A percentile compares a stretch with the other conserved stretches of the same genome.
Evolutionary conservation across 2,888 invertebrate genomes (phyloP).

Genomic region (Megaustenia siamemsis): DNA sequence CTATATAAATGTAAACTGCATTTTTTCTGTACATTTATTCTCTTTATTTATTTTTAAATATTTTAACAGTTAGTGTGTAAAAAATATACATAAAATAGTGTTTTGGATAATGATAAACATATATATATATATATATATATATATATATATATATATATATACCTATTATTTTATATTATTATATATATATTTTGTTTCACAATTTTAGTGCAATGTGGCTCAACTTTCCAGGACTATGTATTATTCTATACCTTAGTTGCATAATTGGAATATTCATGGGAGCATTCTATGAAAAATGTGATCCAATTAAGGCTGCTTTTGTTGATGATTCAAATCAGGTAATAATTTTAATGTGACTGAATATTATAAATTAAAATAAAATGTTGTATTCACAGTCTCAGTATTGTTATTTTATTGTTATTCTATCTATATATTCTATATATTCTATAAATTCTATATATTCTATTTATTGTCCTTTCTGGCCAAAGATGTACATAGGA

Average conservation of each 20-base stretch:
- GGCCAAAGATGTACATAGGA: no score
- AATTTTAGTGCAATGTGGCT: slow-evolving; percentile 86
- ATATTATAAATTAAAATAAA: no score
- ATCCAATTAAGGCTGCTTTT: slow-evolving; percentile 87
- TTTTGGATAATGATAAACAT: neutral
- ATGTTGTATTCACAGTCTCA: no score
- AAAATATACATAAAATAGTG: no score
- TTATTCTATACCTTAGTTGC: slow-evolving; percentile 90
- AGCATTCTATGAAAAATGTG: slow-evolving; percentile 89
- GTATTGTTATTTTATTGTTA: no score
- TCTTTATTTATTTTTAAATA: neutral
- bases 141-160: slow-evolving; percentile 42
- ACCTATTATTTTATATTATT: no score
- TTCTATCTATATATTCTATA: no score
- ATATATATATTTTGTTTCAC: neutral
- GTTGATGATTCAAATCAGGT: slow-evolving; percentile 82
- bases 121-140: slow-evolving; percentile 35
- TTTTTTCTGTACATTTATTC: no score
- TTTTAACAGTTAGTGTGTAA: neutral
- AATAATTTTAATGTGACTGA: neutral
- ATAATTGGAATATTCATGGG: slow-evolving; percentile 92
- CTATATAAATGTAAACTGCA: no score
- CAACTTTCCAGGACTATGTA: slow-evolving; percentile 87
- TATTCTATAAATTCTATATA: no score
- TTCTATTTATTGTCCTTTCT: no score